Percentiles rank a stretch among this genome's conserved stretches.
Evolutionary conservation across 2,113 vertebrate genomes (phyloP).

Genomic region (Limanda limanda): DNA sequence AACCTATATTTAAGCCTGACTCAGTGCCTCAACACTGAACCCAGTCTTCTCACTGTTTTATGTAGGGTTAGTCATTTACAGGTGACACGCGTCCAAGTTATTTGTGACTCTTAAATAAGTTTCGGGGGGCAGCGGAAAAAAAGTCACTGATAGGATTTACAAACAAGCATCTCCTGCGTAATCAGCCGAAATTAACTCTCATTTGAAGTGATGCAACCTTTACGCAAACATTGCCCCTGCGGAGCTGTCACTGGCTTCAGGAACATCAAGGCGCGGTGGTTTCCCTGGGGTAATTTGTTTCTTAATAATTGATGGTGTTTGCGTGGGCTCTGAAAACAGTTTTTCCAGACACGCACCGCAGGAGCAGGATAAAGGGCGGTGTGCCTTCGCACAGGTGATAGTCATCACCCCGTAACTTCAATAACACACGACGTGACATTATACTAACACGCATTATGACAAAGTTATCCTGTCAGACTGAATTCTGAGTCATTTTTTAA

Average conservation of each 20-base stretch:
- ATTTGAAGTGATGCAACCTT: slow-evolving; percentile 60
- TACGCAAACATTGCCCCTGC: slow-evolving; percentile 53
- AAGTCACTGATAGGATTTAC: slow-evolving; percentile 14
- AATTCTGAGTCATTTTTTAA: slow-evolving; percentile 71
- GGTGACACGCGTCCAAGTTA: slow-evolving; percentile 67
- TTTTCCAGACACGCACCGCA: slow-evolving; percentile 82
- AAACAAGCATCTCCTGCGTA: slow-evolving; percentile 23
- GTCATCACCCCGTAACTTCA: slow-evolving; percentile 73
- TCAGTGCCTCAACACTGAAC: slow-evolving; percentile 67
- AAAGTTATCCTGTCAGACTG: slow-evolving; percentile 69
- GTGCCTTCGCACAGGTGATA: slow-evolving; percentile 72
- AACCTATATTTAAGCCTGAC: slow-evolving; percentile 79
- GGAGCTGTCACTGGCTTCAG: slow-evolving; percentile 67
- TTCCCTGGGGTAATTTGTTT: slow-evolving; percentile 77
- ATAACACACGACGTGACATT: slow-evolving; percentile 71
- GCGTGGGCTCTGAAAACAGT: slow-evolving; percentile 78
- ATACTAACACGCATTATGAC: slow-evolving; percentile 65
- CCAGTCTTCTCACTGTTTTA: slow-evolving; percentile 69
- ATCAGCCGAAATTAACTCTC: slow-evolving; percentile 30
- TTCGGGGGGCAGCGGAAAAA: slow-evolving; percentile 14
- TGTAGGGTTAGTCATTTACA: slow-evolving; percentile 70
- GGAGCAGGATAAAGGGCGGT: slow-evolving; percentile 72
- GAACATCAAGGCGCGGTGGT: slow-evolving; percentile 62
- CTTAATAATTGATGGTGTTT: slow-evolving; percentile 85
- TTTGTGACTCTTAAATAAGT: slow-evolving; percentile 32